phyloP scores from a whole-genome alignment of 2,888 invertebrate species.

The Herminia tarsipennalis region DNA sequence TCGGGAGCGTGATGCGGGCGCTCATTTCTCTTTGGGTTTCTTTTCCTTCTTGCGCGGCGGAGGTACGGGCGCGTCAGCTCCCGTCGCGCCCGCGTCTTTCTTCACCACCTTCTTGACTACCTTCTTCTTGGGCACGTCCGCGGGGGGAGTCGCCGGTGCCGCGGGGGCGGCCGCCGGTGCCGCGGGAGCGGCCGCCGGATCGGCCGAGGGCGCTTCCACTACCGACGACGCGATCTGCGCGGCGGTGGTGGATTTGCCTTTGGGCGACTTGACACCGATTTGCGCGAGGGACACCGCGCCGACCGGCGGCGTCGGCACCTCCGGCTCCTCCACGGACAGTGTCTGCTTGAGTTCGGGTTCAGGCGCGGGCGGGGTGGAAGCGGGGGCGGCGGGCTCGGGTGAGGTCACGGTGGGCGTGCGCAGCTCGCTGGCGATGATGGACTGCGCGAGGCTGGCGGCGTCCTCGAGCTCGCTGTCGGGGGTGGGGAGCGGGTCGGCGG shows the following conservation, averaged over 20 bases:
- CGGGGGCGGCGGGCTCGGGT: conserved; percentile 56
- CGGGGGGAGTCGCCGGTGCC: conserved; percentile 18
- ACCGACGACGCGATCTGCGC: conserved; percentile 76
- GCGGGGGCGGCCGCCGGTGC: no score
- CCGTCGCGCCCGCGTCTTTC: conserved; percentile 67
- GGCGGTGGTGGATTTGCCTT: conserved; percentile 68
- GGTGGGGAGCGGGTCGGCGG: conserved; percentile 73
- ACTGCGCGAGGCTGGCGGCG: conserved; percentile 76
- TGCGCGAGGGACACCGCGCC: conserved; percentile 81
- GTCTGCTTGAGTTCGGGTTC: conserved; percentile 34
- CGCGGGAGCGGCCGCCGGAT: conserved; percentile 13
- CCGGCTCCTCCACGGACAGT: conserved; percentile 67
- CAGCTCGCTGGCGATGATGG: conserved; percentile 81
- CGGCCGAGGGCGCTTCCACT: conserved; percentile 42
- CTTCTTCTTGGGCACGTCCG: conserved; percentile 71
- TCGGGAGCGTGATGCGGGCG: conserved; percentile 59
- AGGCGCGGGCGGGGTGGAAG: conserved; percentile 46
- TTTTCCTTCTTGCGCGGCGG: conserved; percentile 85
- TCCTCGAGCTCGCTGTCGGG: conserved; percentile 83
- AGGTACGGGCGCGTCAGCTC: conserved; percentile 77
- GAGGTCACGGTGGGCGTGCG: conserved; percentile 65
- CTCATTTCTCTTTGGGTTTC: conserved; percentile 83
- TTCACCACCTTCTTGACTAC: conserved; percentile 82
- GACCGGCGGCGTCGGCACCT: conserved; percentile 81
- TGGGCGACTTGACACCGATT: conserved; percentile 71